Base-by-base conservation (phyloP, 2,888 invertebrate species). In the Lochmaea capreae region DNA sequence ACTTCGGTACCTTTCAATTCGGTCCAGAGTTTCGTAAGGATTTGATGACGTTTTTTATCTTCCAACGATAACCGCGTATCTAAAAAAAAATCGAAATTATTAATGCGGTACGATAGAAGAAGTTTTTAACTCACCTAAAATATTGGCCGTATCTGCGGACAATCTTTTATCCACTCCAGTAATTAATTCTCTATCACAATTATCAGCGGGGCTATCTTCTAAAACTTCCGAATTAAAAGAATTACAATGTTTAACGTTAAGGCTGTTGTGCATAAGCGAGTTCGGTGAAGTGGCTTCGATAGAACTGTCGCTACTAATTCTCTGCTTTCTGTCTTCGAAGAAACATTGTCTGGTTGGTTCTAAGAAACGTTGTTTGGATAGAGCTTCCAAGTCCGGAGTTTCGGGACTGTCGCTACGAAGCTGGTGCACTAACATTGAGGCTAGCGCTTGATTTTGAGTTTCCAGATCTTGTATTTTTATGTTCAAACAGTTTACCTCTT, bases 391-490 rank as follows among this genome's bases (percentile, higher is more conserved):
- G 39, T 80, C 78, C 12, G 73, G 65, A 8, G 80, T 74, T 3
- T 68, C 66, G 22, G 80, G 79, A 58, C 80, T 79, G 33, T 85
- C 85, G 26, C 83, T 89, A 12, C 90, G 88, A 77, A 92, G 86
- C 83, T 92, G 92, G 72, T 93, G 91, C 74, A 93, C 91, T 76
- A 93, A 87, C 79, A 93, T 88, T 10, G 92, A 89, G 79, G 93
- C 93, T 74, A 95, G 88, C 42, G 93, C 91, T 71, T 91, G 88
- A 87, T 95, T 95, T 85, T 95, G 94, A 43, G 92, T 89, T 86
- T 95, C 95, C 79, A 95, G 88, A 84, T 95, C 95, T 79, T 92
- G 91, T 63, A 95, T 94, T 75, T 93, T 90, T 75, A 90, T 90
- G 82, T 94, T 92, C 16, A 95, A 89, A 76, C 92, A 91, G 72